These are phyloP conservation scores for Adrianichthys oophorus DNA, from an alignment of 2,797 vertebrate genomes.

Conservation along the genomic window DNA sequence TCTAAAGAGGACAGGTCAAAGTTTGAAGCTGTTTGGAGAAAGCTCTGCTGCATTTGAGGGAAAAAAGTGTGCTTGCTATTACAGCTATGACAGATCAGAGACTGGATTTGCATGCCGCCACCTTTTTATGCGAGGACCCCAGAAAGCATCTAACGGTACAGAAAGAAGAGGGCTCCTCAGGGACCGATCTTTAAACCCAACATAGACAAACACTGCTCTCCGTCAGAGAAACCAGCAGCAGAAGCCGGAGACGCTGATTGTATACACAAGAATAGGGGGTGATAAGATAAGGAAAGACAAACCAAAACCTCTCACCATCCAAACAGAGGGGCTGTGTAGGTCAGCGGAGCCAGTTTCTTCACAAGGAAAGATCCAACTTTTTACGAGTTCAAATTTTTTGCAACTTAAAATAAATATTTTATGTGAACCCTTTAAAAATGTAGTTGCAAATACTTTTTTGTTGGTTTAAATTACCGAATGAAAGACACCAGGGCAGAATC, in stretches of 20 bases:
- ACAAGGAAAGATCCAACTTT: not conserved
- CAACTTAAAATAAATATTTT: too few species aligned
- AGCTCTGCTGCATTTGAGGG: not conserved
- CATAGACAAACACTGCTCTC: slow-evolving; percentile 48
- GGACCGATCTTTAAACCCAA: slow-evolving; percentile 56
- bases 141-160: slow-evolving; percentile 51
- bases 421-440: too few species aligned
- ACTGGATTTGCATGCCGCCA: slow-evolving; percentile 17
- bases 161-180: slow-evolving; percentile 54
- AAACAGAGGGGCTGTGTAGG: slow-evolving; percentile 21
- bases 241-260: slow-evolving; percentile 40
- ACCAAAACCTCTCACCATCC: slow-evolving; percentile 29
- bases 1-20: slow-evolving; percentile 15
- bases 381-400: too few species aligned
- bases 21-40: slow-evolving; percentile 9
- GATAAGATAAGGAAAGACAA: slow-evolving; percentile 67
- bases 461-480: too few species aligned
- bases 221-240: slow-evolving; percentile 41
- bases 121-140: slow-evolving; percentile 38
- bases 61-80: slow-evolving; percentile 7
- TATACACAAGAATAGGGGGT: slow-evolving; percentile 49
- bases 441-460: too few species aligned
- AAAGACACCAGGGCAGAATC: too few species aligned
- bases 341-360: slow-evolving; percentile 19
- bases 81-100: slow-evolving; percentile 25